phyloP scores from a whole-genome alignment of 2,113 vertebrate species.

The Diglossa brunneiventris region DNA sequence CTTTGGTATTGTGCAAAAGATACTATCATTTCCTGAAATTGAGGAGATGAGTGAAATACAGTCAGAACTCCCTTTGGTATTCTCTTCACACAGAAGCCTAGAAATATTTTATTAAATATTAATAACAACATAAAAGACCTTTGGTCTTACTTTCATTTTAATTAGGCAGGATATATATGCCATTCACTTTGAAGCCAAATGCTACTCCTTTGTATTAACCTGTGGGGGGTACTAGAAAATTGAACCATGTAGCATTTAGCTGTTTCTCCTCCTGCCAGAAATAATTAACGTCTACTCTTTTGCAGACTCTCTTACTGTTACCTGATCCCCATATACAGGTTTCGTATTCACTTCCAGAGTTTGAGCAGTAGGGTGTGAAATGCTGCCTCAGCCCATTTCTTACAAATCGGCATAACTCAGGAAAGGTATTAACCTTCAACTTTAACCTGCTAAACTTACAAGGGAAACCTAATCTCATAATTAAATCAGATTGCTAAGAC shows the following conservation, averaged over 20 bases:
- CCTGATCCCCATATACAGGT: not conserved
- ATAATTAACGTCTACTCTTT: constrained; percentile 30
- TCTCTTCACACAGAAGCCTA: constrained; percentile 31
- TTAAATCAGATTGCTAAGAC: not conserved
- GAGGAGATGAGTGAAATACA: not conserved
- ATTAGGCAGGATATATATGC: constrained; percentile 46
- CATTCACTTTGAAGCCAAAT: constrained; percentile 64
- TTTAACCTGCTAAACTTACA: not conserved
- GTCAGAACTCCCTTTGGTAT: constrained; percentile 1
- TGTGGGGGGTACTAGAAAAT: constrained; percentile 55
- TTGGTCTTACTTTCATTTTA: constrained; percentile 61
- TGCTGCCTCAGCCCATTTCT: not conserved
- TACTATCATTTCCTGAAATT: not conserved
- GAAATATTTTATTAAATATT: constrained; percentile 66
- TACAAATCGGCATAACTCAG: not conserved
- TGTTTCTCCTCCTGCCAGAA: constrained; percentile 15
- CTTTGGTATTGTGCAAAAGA: not conserved
- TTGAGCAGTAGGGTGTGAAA: not conserved
- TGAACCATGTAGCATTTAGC: constrained; percentile 36
- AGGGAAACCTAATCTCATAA: not conserved
- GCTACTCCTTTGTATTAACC: constrained; percentile 48
- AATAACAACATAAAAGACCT: constrained; percentile 56
- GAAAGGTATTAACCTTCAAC: not conserved
- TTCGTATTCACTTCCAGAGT: not conserved
- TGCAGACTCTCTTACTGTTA: not conserved